phyloP scores from a whole-genome alignment of 1,140 invertebrate genomes.

The Sminthurides bifidus region DNA sequence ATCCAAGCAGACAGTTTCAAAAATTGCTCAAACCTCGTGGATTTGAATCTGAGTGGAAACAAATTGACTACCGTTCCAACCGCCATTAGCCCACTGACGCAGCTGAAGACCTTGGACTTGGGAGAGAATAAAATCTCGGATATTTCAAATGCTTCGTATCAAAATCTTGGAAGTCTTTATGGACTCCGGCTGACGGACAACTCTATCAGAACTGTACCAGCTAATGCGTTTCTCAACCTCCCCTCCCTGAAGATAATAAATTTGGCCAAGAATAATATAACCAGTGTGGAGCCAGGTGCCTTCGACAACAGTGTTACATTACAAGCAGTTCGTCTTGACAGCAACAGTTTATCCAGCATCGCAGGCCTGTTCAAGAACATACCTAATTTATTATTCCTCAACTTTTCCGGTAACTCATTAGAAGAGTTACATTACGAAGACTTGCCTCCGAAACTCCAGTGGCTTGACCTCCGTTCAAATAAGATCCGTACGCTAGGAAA shows the following conservation, averaged over 20 bases:
- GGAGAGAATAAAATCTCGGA: slow-evolving; percentile 76
- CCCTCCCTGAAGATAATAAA: slow-evolving; percentile 73
- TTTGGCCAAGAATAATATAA: slow-evolving; percentile 73
- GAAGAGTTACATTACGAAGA: slow-evolving; percentile 82
- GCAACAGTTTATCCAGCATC: slow-evolving; percentile 75
- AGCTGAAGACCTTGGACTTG: slow-evolving; percentile 72
- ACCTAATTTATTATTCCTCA: slow-evolving; percentile 77
- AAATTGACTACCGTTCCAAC: slow-evolving; percentile 67
- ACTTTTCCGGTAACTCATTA: slow-evolving; percentile 79
- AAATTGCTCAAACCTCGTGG: slow-evolving; percentile 71
- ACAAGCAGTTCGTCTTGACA: slow-evolving; percentile 73
- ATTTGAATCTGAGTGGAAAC: slow-evolving; percentile 80
- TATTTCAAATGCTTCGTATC: slow-evolving; percentile 68
- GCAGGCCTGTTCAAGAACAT: slow-evolving; percentile 70
- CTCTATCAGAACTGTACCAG: slow-evolving; percentile 69
- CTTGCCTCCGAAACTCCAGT: slow-evolving; percentile 75
- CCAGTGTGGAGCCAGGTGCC: slow-evolving; percentile 66
- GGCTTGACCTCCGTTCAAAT: slow-evolving; percentile 80
- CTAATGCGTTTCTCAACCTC: slow-evolving; percentile 71
- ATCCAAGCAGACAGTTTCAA: slow-evolving; percentile 66
- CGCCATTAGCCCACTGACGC: slow-evolving; percentile 63
- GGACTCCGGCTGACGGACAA: slow-evolving; percentile 76
- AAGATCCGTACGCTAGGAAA: slow-evolving; percentile 76
- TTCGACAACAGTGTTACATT: slow-evolving; percentile 73
- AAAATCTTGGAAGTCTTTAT: slow-evolving; percentile 64